Evolutionary conservation across 2,797 vertebrate species (phyloP), one percentile per base, ranked within the genome.

Genomic region (Sebastolobus alascanus): DNA sequence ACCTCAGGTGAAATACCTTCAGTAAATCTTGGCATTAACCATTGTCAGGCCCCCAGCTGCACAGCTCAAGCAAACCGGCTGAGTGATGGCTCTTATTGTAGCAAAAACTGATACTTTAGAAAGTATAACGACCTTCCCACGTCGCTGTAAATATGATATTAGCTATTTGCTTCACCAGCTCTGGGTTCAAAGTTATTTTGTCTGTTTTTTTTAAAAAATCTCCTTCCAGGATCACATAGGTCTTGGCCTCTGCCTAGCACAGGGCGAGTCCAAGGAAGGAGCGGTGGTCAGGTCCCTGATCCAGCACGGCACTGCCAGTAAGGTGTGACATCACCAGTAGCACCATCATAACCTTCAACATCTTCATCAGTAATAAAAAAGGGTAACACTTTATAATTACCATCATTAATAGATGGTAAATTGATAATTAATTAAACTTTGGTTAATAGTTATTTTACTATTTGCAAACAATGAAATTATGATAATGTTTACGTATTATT

Each of bases 231-330:
- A 93, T 75, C 77, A 86, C 18, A 59, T 9, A 4, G 89, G 83
- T 75, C 90, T 93, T 8, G 92, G 93, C 18, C 78, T 92, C 33
- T 84, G 77, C 68, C 58, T 93, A 50, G 65, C 16, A 6, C 82
- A 92, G 11, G 86, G 84, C 0, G 52, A 80, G 6, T 79, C 79
- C 16, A 84, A 67, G 20, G 79, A 76, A 37, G 91, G 68, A 67
- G 43, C 68, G 20, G 72, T 88, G 31, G 82, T 93, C 75, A 35
- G n/a, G 60, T 90, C 92, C n/a, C 43, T 93, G n/a, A 84, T 74
- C n/a, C 87, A 86, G 72, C 61, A 89, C 1, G 68, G 91, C 60
- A 88, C 91, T 31, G 90, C 90, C 54, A 91, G 80, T 80, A 93
- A 94, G 91, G 94, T 95, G 77, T 13, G 87, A 70, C 54, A 82